phyloP scores from a whole-genome alignment of 2,113 vertebrate genomes.

The Saccopteryx bilineata region DNA sequence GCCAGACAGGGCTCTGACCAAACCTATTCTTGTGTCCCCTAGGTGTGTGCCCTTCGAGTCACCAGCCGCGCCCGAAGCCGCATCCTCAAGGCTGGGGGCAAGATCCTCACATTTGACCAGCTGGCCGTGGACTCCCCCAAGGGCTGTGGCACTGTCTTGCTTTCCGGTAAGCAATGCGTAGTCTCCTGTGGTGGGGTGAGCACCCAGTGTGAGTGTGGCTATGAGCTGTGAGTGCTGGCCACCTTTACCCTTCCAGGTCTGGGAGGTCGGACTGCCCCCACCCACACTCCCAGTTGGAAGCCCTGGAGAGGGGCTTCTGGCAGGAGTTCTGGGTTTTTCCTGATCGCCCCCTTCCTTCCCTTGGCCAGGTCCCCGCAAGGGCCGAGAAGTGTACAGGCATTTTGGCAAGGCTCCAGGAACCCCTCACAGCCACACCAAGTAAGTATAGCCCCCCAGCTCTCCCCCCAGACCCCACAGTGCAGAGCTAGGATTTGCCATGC shows the following conservation, averaged over 20 bases:
- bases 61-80: conserved; percentile 91
- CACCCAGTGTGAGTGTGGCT: accelerated
- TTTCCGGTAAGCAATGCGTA: conserved; percentile 89
- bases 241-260: not conserved
- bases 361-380: conserved; percentile 93
- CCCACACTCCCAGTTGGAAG: accelerated
- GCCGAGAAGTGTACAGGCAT: conserved; percentile 94
- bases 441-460: conserved; percentile 71
- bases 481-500: accelerated
- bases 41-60: conserved; percentile 94
- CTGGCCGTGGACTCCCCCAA: conserved; percentile 94
- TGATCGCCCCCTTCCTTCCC: accelerated
- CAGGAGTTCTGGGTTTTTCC: not conserved
- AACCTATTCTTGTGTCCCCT: not conserved
- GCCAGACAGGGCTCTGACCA: accelerated
- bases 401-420: conserved; percentile 96
- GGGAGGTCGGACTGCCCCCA: not conserved
- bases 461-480: not conserved
- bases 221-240: not conserved
- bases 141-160: conserved; percentile 93
- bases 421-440: conserved; percentile 97
- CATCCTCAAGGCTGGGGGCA: conserved; percentile 93
- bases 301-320: not conserved
- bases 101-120: conserved; percentile 96
- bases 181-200: not conserved